Base-by-base conservation (phyloP, 2,113 vertebrate genomes). In the Caloenas nicobarica region DNA sequence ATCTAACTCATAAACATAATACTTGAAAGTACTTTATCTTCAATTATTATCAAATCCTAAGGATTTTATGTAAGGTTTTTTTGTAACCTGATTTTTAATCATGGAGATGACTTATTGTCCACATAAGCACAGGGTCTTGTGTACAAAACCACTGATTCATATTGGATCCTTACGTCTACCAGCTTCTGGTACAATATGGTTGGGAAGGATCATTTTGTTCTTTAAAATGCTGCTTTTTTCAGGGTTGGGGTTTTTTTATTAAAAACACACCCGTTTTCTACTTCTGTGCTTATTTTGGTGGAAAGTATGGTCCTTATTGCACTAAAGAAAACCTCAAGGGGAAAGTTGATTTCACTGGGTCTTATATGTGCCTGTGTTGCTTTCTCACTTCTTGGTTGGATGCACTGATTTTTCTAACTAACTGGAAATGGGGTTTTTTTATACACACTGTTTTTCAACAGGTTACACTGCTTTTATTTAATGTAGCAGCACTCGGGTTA, bases 101-200 rank as follows among this genome's bases (percentile, higher is more conserved):
- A 18, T 66, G 84, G 72, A 81, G 88, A 84, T 61, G 31, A 82
- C n/a, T 89, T 93, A 33, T 38, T 95, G 72, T 66, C 82, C 90
- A 95, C 95, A 97, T 97, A 97, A 98, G 88, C 95, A 73, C 86
- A 40, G 86, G 91, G 97, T 96, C 98, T 98, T 98, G 89, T 98
- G 97, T 97, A 57, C 81, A 94, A 94, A 96, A 96, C 16, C 96
- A 89, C 82, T 81, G 99, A 99, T 99, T 98, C 99, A 99, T 96
- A 98, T 99, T 99, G 99, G 97, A 99, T 98, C 98, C 98, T 93
- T 96, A 94, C 93, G 99, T 99, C 98, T 91, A 46, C 97, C 97
- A 87, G 4, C 91, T 92, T 96, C 96, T 91, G 97, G 95, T 96
- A 53, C 76, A 7, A 81, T 51, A 80, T 53, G 95, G 97, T 93